A percentile compares a stretch with the other conserved stretches of the same genome.
Evolutionary conservation across 1,140 invertebrate genomes (phyloP).

Genomic region (Trialeurodes vaporariorum): DNA sequence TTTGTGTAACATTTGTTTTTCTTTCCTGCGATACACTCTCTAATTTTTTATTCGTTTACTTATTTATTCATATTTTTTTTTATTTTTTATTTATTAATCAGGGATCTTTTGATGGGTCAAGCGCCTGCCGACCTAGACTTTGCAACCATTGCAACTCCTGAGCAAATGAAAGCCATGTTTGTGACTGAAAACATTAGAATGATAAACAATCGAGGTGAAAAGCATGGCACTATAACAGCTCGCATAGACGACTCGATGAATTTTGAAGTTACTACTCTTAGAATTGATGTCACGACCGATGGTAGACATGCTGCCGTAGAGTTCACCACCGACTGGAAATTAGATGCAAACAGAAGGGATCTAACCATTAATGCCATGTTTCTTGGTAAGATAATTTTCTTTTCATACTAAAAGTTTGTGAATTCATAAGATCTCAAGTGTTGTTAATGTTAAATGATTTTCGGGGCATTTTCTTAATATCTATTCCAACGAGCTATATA

Average conservation of each 20-base stretch:
- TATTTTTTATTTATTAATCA: slow-evolving; percentile 24
- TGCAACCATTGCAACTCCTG: slow-evolving; percentile 91
- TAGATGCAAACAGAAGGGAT: slow-evolving; percentile 91
- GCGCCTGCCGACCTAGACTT: slow-evolving; percentile 91
- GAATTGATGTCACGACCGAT: slow-evolving; percentile 87
- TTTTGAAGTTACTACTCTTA: slow-evolving; percentile 81
- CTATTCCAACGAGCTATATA: too few relatives aligned
- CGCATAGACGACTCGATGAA: slow-evolving; percentile 91
- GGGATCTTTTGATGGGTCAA: slow-evolving; percentile 84
- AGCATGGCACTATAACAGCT: slow-evolving; percentile 96
- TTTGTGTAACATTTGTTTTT: too few relatives aligned
- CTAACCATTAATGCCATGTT: slow-evolving; percentile 99
- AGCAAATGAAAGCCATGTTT: slow-evolving; percentile 95
- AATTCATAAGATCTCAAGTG: too few relatives aligned
- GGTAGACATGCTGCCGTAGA: slow-evolving; percentile 89
- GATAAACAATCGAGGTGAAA: slow-evolving; percentile 89
- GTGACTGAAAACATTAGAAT: slow-evolving; percentile 70
- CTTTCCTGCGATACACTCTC: too few relatives aligned
- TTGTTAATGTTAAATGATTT: too few relatives aligned
- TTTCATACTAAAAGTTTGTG: too few relatives aligned
- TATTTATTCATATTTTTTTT: too few relatives aligned
- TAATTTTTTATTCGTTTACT: slow-evolving; percentile 11
- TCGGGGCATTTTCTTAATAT: too few relatives aligned
- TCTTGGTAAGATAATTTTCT: slow-evolving; percentile 55
- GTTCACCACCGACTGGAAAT: slow-evolving; percentile 88